Evolutionary conservation across 2,113 vertebrate species (phyloP).

Genomic region (Tragulus kanchil): DNA sequence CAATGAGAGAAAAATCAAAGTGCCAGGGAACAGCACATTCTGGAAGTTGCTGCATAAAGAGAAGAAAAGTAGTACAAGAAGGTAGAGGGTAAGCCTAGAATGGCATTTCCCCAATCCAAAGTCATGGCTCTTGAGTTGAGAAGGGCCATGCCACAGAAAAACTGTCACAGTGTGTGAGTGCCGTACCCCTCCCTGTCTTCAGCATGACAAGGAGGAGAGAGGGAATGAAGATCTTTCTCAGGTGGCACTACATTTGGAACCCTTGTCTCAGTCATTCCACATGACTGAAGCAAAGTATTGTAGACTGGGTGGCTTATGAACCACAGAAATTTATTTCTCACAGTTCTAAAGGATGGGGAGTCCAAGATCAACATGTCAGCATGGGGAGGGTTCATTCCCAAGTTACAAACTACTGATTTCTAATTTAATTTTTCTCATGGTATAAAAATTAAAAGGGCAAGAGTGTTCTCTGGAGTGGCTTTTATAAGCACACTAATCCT

Average conservation of each 20-base stretch:
- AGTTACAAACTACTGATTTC: background rate
- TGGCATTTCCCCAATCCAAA: background rate
- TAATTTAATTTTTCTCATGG: background rate
- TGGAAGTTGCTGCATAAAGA: background rate
- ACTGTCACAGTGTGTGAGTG: background rate
- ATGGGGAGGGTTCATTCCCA: background rate
- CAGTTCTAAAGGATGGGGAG: background rate
- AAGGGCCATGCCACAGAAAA: background rate
- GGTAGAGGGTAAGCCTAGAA: background rate
- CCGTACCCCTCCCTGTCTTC: background rate
- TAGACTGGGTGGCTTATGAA: background rate
- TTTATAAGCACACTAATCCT: background rate
- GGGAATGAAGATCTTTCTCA: background rate
- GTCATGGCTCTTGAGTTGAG: slow-evolving; percentile 3
- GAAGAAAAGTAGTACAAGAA: slow-evolving; percentile 30
- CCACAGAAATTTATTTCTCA: background rate
- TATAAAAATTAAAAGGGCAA: background rate
- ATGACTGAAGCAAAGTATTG: background rate
- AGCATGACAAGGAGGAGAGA: background rate
- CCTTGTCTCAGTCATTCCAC: background rate
- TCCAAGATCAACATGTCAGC: background rate
- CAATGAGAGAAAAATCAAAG: slow-evolving; percentile 47
- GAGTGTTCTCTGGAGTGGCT: too few species aligned
- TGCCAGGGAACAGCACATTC: background rate
- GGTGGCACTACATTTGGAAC: background rate